A percentile compares a stretch with the other conserved stretches of the same genome.
Evolutionary conservation across 2,888 invertebrate species (phyloP).

Genomic region (Limenitis camilla): DNA sequence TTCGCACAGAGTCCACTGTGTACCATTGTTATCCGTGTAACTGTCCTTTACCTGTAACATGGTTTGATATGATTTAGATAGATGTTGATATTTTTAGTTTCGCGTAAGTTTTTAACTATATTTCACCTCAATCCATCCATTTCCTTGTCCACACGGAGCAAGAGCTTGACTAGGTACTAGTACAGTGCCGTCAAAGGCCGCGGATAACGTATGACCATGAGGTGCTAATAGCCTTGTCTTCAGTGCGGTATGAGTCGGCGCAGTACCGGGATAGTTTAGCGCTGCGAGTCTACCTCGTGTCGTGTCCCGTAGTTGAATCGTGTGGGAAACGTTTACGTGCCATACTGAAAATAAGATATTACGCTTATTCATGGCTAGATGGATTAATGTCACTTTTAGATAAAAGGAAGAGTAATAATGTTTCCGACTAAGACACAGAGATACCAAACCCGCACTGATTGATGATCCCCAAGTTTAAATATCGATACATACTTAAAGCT

Average conservation of each 20-base stretch:
- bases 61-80: background rate
- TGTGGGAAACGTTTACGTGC: constrained; percentile 50
- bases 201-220: constrained; percentile 49
- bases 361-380: background rate
- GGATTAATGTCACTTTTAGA: no score
- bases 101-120: background rate
- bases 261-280: constrained; percentile 54
- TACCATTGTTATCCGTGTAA: constrained; percentile 82
- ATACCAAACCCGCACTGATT: no score
- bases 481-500: no score
- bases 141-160: constrained; percentile 59
- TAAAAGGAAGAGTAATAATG: no score
- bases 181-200: constrained; percentile 40
- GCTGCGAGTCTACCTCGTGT: constrained; percentile 42
- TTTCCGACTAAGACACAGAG: no score
- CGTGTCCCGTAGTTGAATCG: constrained; percentile 37
- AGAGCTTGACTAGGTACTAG: constrained; percentile 30
- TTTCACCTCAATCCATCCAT: constrained; percentile 70
- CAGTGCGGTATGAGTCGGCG: constrained; percentile 40
- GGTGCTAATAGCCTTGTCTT: constrained; percentile 51
- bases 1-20: constrained; percentile 79
- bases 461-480: no score
- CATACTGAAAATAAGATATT: constrained; percentile 37
- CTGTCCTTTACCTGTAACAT: constrained; percentile 77
- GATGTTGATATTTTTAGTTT: background rate